Evolutionary conservation across 2,888 invertebrate genomes (phyloP).

Genomic region (Hirtodrosophila alboralis): DNA sequence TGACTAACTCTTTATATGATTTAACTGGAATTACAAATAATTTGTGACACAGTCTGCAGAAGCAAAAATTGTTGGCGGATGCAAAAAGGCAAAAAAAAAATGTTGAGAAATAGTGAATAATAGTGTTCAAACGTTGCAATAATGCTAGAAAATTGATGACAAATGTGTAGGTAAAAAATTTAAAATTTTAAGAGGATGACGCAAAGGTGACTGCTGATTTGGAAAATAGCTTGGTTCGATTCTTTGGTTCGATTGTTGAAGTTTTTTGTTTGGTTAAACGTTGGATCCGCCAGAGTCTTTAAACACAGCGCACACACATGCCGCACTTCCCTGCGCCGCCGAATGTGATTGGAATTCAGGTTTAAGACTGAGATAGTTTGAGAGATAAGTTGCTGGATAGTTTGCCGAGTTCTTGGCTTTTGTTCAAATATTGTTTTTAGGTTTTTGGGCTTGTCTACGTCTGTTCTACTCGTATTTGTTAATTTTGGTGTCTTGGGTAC

Average conservation of each 20-base stretch:
- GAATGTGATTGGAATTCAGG: constrained; percentile 7
- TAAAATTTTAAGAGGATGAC: constrained; percentile 9
- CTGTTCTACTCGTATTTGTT: constrained; percentile 1
- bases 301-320: constrained; percentile 51
- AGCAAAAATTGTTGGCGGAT: constrained; percentile 63
- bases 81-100: constrained; percentile 34
- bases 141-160: constrained; percentile 1
- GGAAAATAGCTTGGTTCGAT: constrained; percentile 39
- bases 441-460: constrained; percentile 2
- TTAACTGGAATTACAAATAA: too few species aligned
- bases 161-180: constrained; percentile 6
- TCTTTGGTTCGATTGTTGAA: constrained; percentile 29
- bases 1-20: too few species aligned
- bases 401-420: constrained; percentile 19
- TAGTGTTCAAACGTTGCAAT: neutral
- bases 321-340: constrained; percentile 58
- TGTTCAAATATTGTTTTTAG: constrained; percentile 16
- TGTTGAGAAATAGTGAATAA: neutral
- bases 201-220: constrained; percentile 28
- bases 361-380: constrained; percentile 33
- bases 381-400: constrained; percentile 32
- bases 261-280: constrained; percentile 3
- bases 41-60: neutral
- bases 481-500: constrained; percentile 42
- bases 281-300: constrained; percentile 57